Base-by-base conservation (phyloP, 2,113 vertebrate species). In the Myrmecobius fasciatus region DNA sequence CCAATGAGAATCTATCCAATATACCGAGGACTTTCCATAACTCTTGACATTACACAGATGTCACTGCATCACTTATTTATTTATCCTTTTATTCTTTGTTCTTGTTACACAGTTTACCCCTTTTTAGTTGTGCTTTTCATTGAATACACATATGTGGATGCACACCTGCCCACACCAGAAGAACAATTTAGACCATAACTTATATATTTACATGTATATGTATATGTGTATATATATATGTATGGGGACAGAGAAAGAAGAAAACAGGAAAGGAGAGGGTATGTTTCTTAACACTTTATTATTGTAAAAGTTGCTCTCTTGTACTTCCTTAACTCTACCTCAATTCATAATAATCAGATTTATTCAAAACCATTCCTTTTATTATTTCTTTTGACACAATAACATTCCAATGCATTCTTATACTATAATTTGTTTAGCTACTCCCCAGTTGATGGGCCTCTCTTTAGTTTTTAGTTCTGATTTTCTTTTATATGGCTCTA, bases 211-310 rank as follows among this genome's bases (percentile, higher is more conserved):
- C 36, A n/a, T n/a, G 14, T 14, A 36, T 14, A n/a, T 67, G 67
- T 1, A n/a, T n/a, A n/a, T 7, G n/a, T n/a, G 36, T n/a, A 7
- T 75, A 6, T n/a, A 3, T n/a, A 14, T 20, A 8, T 3, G 11
- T 43, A 22, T 43, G 31, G 31, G 2, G 11, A 5, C 5, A 2
- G 60, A 67, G 3, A 17, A 31, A 17, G 31, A 17, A 36, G 28
- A 12, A 60, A 28, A 28, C 10, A 36, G 25, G 89, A 28, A 91
- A 3, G 52, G 56, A 92, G 91, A 92, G 22, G 49, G 47, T 17
- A 53, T 1, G 2, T 92, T 22, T 47, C 5, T 6, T 89, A 49
- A 91, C 56, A 75, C 20, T 8, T 83, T 83, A 8, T 83, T 43
- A 83, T 83, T 43, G 1, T 83, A 43, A 43, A 83, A 83, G 43